These are phyloP conservation scores for Polia nebulosa DNA, from an alignment of 2,888 invertebrate genomes.

Conservation along the genomic window DNA sequence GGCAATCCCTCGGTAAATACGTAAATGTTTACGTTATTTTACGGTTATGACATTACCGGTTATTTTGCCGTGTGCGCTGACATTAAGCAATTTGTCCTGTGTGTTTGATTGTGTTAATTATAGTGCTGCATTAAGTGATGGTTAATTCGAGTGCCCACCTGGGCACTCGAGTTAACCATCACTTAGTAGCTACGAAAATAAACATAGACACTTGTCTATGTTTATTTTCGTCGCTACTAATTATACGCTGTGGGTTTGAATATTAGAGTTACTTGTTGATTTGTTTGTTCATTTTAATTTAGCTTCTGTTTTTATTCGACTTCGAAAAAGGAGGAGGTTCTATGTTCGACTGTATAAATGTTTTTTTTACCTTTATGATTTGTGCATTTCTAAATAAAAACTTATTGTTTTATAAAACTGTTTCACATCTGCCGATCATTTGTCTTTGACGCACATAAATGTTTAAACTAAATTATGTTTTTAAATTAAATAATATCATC, in stretches of 20 bases:
- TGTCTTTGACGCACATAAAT: background rate
- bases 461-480: background rate
- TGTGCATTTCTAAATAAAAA: background rate
- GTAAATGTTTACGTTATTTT: constrained; percentile 19
- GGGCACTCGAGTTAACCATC: too few relatives aligned
- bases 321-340: too few relatives aligned
- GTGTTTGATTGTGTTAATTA: constrained; percentile 50
- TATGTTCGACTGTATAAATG: too few relatives aligned
- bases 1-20: constrained; percentile 18
- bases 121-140: constrained; percentile 27
- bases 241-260: constrained; percentile 14
- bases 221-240: constrained; percentile 26
- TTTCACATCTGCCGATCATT: background rate
- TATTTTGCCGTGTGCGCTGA: constrained; percentile 4
- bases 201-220: constrained; percentile 17
- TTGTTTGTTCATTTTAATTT: constrained; percentile 15
- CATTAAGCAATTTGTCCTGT: constrained; percentile 49
- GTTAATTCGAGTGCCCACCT: constrained; percentile 1
- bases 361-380: too few relatives aligned
- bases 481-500: background rate
- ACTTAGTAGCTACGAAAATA: constrained; percentile 26
- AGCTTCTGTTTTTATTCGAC: constrained; percentile 1
- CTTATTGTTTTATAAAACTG: background rate
- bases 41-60: constrained; percentile 29
- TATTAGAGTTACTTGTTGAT: constrained; percentile 45